These are phyloP conservation scores for Acinonyx jubatus DNA, from an alignment of 2,113 vertebrate genomes.

Conservation along the genomic window DNA sequence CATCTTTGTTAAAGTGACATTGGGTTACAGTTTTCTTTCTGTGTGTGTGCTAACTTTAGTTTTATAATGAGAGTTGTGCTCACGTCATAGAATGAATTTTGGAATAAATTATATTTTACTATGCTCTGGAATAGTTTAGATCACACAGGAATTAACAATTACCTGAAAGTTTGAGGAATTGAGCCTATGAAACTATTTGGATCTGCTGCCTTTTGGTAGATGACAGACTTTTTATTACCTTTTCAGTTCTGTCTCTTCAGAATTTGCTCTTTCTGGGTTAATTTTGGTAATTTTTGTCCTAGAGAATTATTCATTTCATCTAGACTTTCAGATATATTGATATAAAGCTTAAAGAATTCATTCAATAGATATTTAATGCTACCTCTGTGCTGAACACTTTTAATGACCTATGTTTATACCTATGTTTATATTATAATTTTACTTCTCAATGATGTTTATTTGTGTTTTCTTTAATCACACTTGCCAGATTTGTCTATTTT, in stretches of 20 bases:
- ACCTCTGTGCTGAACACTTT: background rate
- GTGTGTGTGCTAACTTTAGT: background rate
- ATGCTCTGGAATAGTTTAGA: background rate
- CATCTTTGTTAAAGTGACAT: background rate
- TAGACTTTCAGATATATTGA: background rate
- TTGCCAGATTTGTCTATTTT: background rate
- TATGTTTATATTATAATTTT: constrained; percentile 14
- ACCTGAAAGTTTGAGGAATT: background rate
- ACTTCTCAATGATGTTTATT: background rate
- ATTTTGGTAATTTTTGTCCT: constrained; percentile 46
- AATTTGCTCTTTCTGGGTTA: constrained; percentile 8
- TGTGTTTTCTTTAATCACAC: constrained; percentile 10
- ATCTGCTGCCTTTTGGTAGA: background rate
- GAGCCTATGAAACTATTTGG: background rate
- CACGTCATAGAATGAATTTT: background rate
- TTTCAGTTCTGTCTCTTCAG: constrained; percentile 19
- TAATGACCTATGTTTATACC: background rate
- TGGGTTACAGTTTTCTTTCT: background rate
- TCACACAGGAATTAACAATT: background rate
- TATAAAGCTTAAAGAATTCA: constrained; percentile 3
- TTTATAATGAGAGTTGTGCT: background rate
- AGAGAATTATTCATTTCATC: constrained; percentile 1
- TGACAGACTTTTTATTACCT: background rate
- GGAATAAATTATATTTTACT: background rate
- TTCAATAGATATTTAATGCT: background rate